phyloP scores from a whole-genome alignment of 2,888 invertebrate species.

The Clunio marinus region DNA sequence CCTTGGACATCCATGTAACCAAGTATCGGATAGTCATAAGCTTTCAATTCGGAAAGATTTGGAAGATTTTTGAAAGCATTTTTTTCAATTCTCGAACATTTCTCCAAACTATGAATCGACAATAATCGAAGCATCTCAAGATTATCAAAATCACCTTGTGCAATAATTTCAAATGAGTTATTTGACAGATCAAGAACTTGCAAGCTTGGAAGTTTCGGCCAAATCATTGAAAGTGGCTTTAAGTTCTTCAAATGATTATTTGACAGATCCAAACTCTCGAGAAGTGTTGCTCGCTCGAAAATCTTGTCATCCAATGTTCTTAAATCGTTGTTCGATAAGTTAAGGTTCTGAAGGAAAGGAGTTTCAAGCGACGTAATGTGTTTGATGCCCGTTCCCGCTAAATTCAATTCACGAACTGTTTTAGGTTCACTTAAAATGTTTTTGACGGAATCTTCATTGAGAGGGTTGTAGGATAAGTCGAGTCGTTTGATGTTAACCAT shows the following conservation, averaged over 20 bases:
- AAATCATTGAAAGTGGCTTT: conserved; percentile 60
- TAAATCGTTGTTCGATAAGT: conserved; percentile 74
- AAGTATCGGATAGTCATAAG: conserved; percentile 71
- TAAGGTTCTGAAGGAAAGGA: conserved; percentile 74
- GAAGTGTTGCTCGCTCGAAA: conserved; percentile 72
- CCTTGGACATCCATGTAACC: conserved; percentile 85
- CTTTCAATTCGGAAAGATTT: conserved; percentile 65
- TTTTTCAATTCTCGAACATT: conserved; percentile 75
- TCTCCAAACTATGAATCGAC: conserved; percentile 62
- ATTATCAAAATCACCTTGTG: conserved; percentile 70
- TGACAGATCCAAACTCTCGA: conserved; percentile 74
- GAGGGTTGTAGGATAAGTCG: conserved; percentile 79
- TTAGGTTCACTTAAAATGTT: conserved; percentile 84
- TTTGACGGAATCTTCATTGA: conserved; percentile 66
- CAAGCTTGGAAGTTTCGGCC: conserved; percentile 67
- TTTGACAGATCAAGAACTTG: conserved; percentile 72
- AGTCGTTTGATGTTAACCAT: conserved; percentile 83
- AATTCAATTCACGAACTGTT: conserved; percentile 73
- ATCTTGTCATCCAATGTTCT: conserved; percentile 60
- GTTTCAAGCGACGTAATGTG: conserved; percentile 69
- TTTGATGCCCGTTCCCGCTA: conserved; percentile 74
- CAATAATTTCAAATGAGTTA: conserved; percentile 75
- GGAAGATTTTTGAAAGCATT: conserved; percentile 69
- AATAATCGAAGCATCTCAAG: conserved; percentile 63
- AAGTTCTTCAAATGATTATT: conserved; percentile 63